Percentiles rank a stretch among this genome's conserved stretches.
Conservation (phyloP, 2,797 vertebrate genomes). For the Gymnoscopelus microlampas region DNA sequence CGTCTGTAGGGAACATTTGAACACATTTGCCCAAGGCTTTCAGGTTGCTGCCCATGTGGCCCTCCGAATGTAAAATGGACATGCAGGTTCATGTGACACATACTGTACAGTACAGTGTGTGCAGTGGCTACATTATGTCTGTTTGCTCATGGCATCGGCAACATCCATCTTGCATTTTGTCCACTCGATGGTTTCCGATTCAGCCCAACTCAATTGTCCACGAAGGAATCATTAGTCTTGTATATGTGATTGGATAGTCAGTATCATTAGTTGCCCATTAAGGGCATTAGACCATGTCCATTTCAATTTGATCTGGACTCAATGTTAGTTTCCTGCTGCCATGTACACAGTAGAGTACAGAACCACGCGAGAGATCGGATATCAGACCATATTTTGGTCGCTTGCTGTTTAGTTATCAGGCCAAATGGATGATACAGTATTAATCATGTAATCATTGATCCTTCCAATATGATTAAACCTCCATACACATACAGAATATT, state of each 20-base stretch:
- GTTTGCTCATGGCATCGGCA: conserved; percentile 26
- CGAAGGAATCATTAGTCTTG: conserved; percentile 53
- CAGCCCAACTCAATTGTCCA: conserved; percentile 23
- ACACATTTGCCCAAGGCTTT: too few species aligned
- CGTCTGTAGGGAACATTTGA: too few species aligned
- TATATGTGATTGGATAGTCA: conserved; percentile 69
- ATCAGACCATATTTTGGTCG: too few species aligned
- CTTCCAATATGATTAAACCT: conserved; percentile 37
- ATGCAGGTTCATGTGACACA: neutral
- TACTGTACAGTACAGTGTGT: neutral
- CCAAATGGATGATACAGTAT: neutral
- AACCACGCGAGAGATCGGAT: too few species aligned
- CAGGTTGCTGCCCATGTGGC: too few species aligned
- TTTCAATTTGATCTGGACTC: conserved; percentile 42
- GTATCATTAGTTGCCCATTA: conserved; percentile 67
- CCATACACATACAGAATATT: neutral
- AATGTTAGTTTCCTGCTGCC: conserved; percentile 8
- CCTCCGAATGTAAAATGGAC: neutral
- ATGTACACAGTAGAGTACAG: too few species aligned
- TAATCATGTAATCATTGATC: conserved; percentile 11
- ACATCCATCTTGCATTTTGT: conserved; percentile 31
- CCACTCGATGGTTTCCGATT: conserved; percentile 47
- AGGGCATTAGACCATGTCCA: conserved; percentile 55
- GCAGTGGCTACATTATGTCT: conserved; percentile 10
- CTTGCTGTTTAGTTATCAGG: neutral